Conservation (phyloP, 2,888 invertebrate species). For the Pantelozetes paolii region DNA sequence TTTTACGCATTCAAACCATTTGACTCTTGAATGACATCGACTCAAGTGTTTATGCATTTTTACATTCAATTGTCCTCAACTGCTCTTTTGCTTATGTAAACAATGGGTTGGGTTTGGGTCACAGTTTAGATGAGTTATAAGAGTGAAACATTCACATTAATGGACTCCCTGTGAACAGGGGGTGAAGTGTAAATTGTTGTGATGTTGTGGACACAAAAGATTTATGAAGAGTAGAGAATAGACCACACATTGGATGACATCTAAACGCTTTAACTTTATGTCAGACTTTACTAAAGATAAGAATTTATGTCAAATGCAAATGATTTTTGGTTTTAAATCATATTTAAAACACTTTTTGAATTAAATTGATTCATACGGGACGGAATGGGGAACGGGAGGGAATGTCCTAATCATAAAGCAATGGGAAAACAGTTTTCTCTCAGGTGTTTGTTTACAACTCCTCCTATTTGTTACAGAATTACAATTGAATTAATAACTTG, state of each 20-base stretch:
- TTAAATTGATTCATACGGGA: no score
- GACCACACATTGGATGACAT: conserved; percentile 21
- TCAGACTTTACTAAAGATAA: background rate
- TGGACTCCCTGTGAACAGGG: background rate
- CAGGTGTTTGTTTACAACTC: conserved; percentile 21
- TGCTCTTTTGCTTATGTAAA: conserved; percentile 22
- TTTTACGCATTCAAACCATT: background rate
- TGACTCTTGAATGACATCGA: conserved; percentile 10
- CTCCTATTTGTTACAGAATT: conserved; percentile 10
- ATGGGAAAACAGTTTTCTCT: background rate
- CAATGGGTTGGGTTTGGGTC: conserved; percentile 26
- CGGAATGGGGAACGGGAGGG: no score
- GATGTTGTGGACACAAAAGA: conserved; percentile 19
- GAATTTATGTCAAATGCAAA: background rate
- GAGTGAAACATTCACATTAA: conserved; percentile 16
- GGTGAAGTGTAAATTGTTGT: conserved; percentile 1
- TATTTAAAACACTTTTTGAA: background rate
- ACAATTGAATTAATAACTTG: conserved; percentile 23
- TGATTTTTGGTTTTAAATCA: background rate
- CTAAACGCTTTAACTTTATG: background rate
- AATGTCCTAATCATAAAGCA: conserved; percentile 13
- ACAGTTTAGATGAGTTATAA: conserved; percentile 6
- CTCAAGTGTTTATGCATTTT: conserved; percentile 27
- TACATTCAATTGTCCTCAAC: conserved; percentile 20
- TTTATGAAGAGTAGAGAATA: conserved; percentile 25